Conservation (phyloP, 1,140 invertebrate species). For the Platyura marginata region DNA sequence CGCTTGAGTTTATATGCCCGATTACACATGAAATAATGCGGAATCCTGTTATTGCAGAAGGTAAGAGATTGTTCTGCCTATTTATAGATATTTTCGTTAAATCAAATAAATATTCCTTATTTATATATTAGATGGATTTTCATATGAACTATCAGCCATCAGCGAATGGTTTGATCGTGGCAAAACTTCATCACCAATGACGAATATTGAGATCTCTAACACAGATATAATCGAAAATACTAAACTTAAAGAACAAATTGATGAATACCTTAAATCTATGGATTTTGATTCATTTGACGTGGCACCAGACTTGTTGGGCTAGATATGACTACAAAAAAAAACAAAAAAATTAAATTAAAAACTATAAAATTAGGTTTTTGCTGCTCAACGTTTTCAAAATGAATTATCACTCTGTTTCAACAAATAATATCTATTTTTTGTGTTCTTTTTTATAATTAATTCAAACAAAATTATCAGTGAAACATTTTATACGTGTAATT, state of each 20-base stretch:
- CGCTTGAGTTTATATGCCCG: constrained; percentile 58
- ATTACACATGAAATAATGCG: constrained; percentile 66
- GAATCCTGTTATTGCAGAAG: constrained; percentile 49
- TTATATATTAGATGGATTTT: constrained; percentile 68
- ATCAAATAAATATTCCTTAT: too few species aligned
- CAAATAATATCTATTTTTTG: too few species aligned
- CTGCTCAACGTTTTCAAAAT: too few species aligned
- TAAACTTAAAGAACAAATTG: constrained; percentile 11
- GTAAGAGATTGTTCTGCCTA: too few species aligned
- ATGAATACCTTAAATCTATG: constrained; percentile 2
- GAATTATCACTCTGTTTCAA: too few species aligned
- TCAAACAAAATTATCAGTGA: too few species aligned
- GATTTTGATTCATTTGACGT: constrained; percentile 5
- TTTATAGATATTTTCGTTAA: too few species aligned
- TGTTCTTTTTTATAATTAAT: too few species aligned
- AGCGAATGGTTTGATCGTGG: constrained; percentile 54
- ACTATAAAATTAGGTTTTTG: too few species aligned
- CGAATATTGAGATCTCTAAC: constrained; percentile 39
- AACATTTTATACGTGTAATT: too few species aligned
- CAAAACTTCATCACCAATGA: constrained; percentile 57
- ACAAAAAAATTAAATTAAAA: neutral
- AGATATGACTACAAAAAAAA: neutral
- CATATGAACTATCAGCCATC: constrained; percentile 56
- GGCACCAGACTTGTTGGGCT: neutral
- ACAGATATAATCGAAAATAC: constrained; percentile 38